Base-by-base conservation (phyloP, 2,888 invertebrate species). In the Cephalotes varians region DNA sequence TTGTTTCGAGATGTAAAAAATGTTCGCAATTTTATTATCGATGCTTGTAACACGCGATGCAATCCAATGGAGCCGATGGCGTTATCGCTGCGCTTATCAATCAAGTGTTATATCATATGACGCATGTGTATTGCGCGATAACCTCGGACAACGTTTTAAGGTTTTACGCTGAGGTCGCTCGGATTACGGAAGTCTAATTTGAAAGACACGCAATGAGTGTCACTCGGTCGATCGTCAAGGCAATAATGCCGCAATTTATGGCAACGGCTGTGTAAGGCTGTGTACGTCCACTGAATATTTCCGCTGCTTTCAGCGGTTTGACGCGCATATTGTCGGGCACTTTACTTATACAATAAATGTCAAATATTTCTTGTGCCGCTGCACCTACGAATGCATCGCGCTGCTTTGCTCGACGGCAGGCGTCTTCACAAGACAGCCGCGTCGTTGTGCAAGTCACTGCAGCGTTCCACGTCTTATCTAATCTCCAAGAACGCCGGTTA, bases 391-490 rank as follows among this genome's bases (percentile, higher is more conserved):
- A 44, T 79, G 25, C 69, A 25, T 18, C 31, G 31, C 40, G 44
- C 64, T 18, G 77, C 47, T 72, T 44, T 56, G 37, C 62, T 60
- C 51, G 51, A 76, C 54, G 62, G 28, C 47, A 47, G n/a, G 51
- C 34, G 62, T 74, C 83, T 87, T 69, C 81, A 25, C 37, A 81
- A 82, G 83, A 82, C 85, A 83, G 67, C 47, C 47, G 77, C 65
- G 34, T 64, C 81, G 83, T 85, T 79, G 81, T 87, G 83, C 74
- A 89, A 87, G 89, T 83, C 74, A 79, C 56, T 62, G 49, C 65
- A 60, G 84, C 77, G 87, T 79, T 88, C 83, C 85, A 83, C 83
- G 85, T 71, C 89, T 88, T 88, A 88, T 88, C 88, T 88, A 88
- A 88, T 88, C 88, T 89, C 62, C 44, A 79, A 62, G 73, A 84